phyloP scores from a whole-genome alignment of 2,797 vertebrate genomes.

The Knipowitschia caucasica region DNA sequence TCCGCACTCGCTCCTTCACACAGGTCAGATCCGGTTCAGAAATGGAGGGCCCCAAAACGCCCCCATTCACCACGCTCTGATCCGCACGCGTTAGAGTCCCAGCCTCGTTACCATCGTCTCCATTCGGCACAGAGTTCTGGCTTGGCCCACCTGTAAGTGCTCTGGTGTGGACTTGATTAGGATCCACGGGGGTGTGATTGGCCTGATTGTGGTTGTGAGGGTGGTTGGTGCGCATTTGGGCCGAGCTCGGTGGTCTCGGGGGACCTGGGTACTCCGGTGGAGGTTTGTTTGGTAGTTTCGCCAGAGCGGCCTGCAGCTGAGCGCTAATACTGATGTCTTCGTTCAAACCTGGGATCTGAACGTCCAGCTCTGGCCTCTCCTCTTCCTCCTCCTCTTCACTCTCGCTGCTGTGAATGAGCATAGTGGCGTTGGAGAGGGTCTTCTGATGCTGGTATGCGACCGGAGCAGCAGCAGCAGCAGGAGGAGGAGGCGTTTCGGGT shows the following conservation, averaged over 20 bases:
- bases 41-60: slow-evolving; percentile 88
- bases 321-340: slow-evolving; percentile 86
- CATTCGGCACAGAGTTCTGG: slow-evolving; percentile 65
- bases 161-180: slow-evolving; percentile 68
- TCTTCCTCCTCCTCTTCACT: slow-evolving; percentile 87
- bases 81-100: slow-evolving; percentile 82
- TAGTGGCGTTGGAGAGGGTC: slow-evolving; percentile 90
- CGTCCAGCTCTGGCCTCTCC: slow-evolving; percentile 79
- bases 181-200: slow-evolving; percentile 60
- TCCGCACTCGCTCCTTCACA: slow-evolving; percentile 92
- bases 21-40: slow-evolving; percentile 95
- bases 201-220: slow-evolving; percentile 52
- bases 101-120: slow-evolving; percentile 52
- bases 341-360: slow-evolving; percentile 80
- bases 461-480: slow-evolving; percentile 51
- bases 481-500: slow-evolving; percentile 65
- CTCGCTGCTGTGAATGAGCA: slow-evolving; percentile 97
- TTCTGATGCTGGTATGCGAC: slow-evolving; percentile 88
- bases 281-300: slow-evolving; percentile 94
- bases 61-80: slow-evolving; percentile 77
- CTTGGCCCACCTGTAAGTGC: slow-evolving; percentile 72
- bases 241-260: slow-evolving; percentile 80
- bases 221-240: slow-evolving; percentile 70
- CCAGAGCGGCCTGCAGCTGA: slow-evolving; percentile 91
- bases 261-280: slow-evolving; percentile 94